These are phyloP conservation scores for Dicentrarchus labrax DNA, from an alignment of 2,113 vertebrate genomes.

Conservation along the genomic window DNA sequence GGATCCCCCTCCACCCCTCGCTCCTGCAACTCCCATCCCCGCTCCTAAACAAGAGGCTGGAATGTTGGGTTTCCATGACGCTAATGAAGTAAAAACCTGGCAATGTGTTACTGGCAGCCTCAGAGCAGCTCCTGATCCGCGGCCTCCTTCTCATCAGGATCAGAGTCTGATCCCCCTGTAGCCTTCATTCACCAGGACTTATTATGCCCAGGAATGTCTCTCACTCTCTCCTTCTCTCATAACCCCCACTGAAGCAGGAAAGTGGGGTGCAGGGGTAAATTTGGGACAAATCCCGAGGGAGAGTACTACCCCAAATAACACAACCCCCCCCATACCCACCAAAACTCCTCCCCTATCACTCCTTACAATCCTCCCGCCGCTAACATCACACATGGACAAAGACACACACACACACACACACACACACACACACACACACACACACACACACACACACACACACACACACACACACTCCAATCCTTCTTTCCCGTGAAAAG, in stretches of 20 bases:
- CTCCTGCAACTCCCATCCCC: slow-evolving; percentile 62
- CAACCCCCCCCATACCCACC: slow-evolving; percentile 29
- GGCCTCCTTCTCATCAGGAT: slow-evolving; percentile 80
- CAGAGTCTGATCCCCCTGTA: slow-evolving; percentile 78
- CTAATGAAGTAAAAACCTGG: slow-evolving; percentile 83
- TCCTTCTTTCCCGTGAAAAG: slow-evolving; percentile 59
- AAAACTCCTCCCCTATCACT: slow-evolving; percentile 62
- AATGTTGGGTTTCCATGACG: slow-evolving; percentile 87
- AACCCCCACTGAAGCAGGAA: slow-evolving; percentile 72
- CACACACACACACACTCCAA: slow-evolving; percentile 38
- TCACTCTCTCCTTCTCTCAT: slow-evolving; percentile 70
- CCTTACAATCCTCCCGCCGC: slow-evolving; percentile 40
- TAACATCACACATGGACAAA: slow-evolving; percentile 51
- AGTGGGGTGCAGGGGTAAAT: slow-evolving; percentile 78
- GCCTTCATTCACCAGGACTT: slow-evolving; percentile 79
- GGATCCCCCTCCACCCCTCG: slow-evolving; percentile 60
- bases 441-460: slow-evolving; percentile 27
- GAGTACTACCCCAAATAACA: slow-evolving; percentile 59
- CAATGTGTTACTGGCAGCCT: slow-evolving; percentile 77
- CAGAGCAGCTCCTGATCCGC: slow-evolving; percentile 74
- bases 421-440: slow-evolving; percentile 51
- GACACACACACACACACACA: slow-evolving; percentile 37
- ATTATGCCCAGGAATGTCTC: slow-evolving; percentile 82
- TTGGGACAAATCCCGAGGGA: slow-evolving; percentile 77
- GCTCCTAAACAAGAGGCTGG: slow-evolving; percentile 78